Conservation (phyloP, 2,888 invertebrate species). For the Melanostoma scalare region DNA sequence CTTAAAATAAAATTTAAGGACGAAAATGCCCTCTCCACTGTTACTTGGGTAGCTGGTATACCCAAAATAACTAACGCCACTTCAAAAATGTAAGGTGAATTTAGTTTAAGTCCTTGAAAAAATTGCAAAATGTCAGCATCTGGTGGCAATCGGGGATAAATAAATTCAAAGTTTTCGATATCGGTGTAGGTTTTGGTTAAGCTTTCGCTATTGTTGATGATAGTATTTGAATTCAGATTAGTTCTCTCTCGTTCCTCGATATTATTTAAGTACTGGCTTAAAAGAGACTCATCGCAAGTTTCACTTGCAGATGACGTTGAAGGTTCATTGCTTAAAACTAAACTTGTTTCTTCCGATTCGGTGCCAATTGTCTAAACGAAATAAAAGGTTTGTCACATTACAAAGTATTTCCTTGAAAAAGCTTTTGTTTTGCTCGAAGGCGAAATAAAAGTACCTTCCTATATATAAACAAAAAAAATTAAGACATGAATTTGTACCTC, state of each 20-base stretch:
- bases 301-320: neutral
- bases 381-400: too few relatives aligned
- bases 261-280: neutral
- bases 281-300: neutral
- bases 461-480: too few relatives aligned
- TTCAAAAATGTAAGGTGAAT: constrained; percentile 12
- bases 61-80: constrained; percentile 8
- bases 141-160: neutral
- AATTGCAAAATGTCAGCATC: constrained; percentile 7
- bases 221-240: neutral
- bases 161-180: constrained; percentile 16
- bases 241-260: neutral
- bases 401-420: too few relatives aligned
- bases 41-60: constrained; percentile 7
- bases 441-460: too few relatives aligned
- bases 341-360: neutral
- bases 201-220: too few relatives aligned
- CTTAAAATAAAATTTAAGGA: constrained; percentile 11
- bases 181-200: too few relatives aligned
- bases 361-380: too few relatives aligned
- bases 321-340: neutral
- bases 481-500: neutral
- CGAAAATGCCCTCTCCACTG: constrained; percentile 14
- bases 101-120: constrained; percentile 4
- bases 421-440: too few relatives aligned